A percentile compares a stretch with the other conserved stretches of the same genome.
Evolutionary conservation across 1,140 invertebrate species (phyloP).

Genomic region (Aphelenchoides besseyi): DNA sequence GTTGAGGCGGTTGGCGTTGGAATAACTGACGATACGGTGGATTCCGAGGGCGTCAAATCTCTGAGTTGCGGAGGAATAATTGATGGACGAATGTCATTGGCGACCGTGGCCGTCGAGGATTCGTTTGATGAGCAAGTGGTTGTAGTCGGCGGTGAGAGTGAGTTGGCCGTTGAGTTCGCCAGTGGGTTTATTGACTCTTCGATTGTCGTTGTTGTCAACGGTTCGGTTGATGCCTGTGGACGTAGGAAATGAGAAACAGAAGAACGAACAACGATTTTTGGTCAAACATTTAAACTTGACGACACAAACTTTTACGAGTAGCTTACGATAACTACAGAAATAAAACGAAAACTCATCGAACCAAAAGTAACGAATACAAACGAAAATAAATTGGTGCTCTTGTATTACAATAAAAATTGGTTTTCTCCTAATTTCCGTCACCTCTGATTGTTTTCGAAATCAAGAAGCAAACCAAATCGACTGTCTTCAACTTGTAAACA

Average conservation of each 20-base stretch:
- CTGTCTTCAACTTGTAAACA: no score
- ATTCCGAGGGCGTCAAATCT: background rate
- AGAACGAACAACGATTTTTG: conserved; percentile 4
- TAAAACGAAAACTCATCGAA: no score
- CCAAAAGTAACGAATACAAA: no score
- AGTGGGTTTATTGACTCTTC: background rate
- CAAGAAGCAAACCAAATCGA: no score
- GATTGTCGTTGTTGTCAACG: background rate
- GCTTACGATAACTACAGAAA: no score
- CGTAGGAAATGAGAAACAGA: background rate
- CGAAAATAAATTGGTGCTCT: no score
- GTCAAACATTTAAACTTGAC: no score
- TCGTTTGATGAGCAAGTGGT: conserved; percentile 13
- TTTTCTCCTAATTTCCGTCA: no score
- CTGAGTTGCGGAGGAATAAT: conserved; percentile 7
- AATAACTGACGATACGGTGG: background rate
- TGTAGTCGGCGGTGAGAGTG: conserved; percentile 7
- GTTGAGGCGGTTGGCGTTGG: background rate
- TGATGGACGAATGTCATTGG: background rate
- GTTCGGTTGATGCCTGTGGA: background rate
- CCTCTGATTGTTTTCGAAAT: no score
- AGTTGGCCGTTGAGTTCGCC: background rate
- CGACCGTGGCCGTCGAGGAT: background rate
- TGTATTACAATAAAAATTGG: no score
- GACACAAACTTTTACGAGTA: no score